phyloP scores from a whole-genome alignment of 2,797 vertebrate genomes.

The Ctenopoma kingsleyae region DNA sequence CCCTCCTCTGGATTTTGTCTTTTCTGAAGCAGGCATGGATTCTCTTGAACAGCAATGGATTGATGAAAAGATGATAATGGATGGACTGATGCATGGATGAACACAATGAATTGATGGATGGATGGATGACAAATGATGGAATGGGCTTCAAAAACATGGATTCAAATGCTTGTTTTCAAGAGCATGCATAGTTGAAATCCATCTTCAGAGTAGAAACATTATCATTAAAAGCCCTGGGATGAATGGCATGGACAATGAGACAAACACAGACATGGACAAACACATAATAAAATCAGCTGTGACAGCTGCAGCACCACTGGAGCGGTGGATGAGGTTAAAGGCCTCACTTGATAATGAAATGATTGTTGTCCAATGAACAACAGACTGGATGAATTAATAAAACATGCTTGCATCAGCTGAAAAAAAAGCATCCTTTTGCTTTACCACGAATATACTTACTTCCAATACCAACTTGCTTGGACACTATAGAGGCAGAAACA shows the following conservation, averaged over 20 bases:
- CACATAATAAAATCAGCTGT: conserved; percentile 30
- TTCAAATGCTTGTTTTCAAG: conserved; percentile 53
- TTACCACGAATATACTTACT: conserved; percentile 79
- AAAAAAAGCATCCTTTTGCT: conserved; percentile 63
- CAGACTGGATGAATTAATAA: conserved; percentile 50
- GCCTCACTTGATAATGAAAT: conserved; percentile 66
- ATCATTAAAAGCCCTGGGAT: conserved; percentile 57
- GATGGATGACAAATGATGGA: conserved; percentile 53
- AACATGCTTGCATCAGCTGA: conserved; percentile 71
- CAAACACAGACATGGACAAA: conserved; percentile 56
- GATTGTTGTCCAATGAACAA: conserved; percentile 62
- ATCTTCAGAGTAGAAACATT: conserved; percentile 43
- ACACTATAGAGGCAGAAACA: conserved; percentile 80
- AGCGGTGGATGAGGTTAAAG: conserved; percentile 64
- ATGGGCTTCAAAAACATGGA: conserved; percentile 54
- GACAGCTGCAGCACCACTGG: conserved; percentile 55
- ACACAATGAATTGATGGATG: conserved; percentile 58
- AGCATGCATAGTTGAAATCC: conserved; percentile 74
- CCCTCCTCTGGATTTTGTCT: conserved; percentile 54
- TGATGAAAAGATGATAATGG: conserved; percentile 49
- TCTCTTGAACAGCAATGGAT: conserved; percentile 49
- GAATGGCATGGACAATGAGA: conserved; percentile 42
- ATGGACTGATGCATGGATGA: conserved; percentile 57
- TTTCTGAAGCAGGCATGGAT: conserved; percentile 70
- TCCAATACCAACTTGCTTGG: conserved; percentile 46